A percentile compares a stretch with the other conserved stretches of the same genome.
phyloP scores from a whole-genome alignment of 2,113 vertebrate genomes.

The Caracal caracal region DNA sequence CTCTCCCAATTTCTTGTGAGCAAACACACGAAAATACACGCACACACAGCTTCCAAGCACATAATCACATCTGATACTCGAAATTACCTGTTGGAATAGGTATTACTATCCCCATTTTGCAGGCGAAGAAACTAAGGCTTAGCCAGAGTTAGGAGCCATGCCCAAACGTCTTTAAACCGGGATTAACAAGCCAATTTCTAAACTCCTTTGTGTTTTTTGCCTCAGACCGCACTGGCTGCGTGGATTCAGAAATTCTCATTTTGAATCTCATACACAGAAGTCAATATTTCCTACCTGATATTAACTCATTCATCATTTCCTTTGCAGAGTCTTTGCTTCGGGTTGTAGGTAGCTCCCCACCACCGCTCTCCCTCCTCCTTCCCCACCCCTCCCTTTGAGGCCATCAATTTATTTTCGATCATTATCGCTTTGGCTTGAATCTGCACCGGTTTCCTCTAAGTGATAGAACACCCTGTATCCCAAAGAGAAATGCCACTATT shows the following conservation, averaged over 20 bases:
- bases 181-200: conserved; percentile 15
- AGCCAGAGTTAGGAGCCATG: not conserved
- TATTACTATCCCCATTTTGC: not conserved
- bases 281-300: conserved; percentile 52
- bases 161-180: not conserved
- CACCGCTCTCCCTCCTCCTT: not conserved
- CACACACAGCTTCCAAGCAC: not conserved
- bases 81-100: not conserved
- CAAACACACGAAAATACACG: not conserved
- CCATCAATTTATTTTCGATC: conserved; percentile 48
- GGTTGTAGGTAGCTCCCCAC: not conserved
- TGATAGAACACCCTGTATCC: conserved; percentile 40
- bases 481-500: not conserved
- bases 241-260: conserved; percentile 52
- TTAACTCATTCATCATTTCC: conserved; percentile 59
- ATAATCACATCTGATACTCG: not conserved
- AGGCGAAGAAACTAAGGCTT: conserved; percentile 20
- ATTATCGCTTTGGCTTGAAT: conserved; percentile 20
- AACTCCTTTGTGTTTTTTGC: not conserved
- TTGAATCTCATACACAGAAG: not conserved
- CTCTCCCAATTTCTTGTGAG: not conserved
- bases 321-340: not conserved
- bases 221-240: not conserved
- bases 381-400: not conserved
- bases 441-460: not conserved